phyloP scores from a whole-genome alignment of 2,113 vertebrate genomes.

The Brachyhypopomus occidentalis region DNA sequence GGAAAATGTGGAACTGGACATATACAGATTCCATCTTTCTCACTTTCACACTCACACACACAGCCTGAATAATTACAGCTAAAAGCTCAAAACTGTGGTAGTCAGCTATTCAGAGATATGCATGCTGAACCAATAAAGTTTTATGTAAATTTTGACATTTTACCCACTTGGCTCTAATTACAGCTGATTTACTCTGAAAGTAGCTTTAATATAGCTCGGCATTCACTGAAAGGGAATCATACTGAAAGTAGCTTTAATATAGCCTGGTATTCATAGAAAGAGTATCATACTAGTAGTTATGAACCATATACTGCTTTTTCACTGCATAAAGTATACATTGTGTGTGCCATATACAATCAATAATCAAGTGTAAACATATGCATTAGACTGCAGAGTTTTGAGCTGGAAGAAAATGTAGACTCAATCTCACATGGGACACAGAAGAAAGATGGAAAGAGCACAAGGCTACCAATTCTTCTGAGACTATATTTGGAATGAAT shows the following conservation, averaged over 20 bases:
- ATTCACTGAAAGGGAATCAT: not conserved
- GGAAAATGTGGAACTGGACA: not conserved
- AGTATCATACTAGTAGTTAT: not conserved
- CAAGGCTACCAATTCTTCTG: too few relatives aligned
- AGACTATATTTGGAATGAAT: too few relatives aligned
- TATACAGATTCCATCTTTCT: not conserved
- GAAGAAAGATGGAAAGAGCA: too few relatives aligned
- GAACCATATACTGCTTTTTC: too few relatives aligned
- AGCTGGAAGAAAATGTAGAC: too few relatives aligned
- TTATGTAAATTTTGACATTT: constrained; percentile 5
- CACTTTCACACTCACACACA: not conserved
- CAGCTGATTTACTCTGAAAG: not conserved
- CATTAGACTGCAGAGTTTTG: too few relatives aligned
- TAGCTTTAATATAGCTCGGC: not conserved
- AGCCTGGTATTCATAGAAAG: not conserved
- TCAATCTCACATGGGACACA: too few relatives aligned
- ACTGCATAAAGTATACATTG: too few relatives aligned
- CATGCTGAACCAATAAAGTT: constrained; percentile 12
- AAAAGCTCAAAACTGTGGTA: not conserved
- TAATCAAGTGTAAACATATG: too few relatives aligned
- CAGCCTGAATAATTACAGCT: constrained; percentile 13
- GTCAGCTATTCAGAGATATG: not conserved
- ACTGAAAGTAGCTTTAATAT: not conserved
- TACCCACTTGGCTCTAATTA: not conserved
- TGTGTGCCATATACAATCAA: too few relatives aligned